phyloP scores from a whole-genome alignment of 64 coral and sea anemone species.

The Astreopora myriophthalma region DNA sequence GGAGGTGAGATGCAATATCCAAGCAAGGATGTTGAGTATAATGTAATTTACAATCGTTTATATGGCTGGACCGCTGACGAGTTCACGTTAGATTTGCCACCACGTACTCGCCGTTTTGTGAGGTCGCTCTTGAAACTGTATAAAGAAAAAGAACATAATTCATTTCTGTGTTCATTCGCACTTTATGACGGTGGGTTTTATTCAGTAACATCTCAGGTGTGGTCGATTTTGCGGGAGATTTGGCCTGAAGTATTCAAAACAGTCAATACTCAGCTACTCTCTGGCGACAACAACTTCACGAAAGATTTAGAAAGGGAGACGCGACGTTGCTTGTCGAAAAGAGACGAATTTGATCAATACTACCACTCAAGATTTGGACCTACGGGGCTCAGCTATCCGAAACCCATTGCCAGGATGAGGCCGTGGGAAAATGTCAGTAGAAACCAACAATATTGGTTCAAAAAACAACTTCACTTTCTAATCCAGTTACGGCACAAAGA shows the following conservation, averaged over 20 bases:
- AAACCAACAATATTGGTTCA: background rate
- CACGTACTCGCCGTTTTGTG: background rate
- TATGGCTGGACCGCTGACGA: background rate
- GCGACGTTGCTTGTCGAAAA: background rate
- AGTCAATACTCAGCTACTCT: background rate
- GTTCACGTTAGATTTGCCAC: background rate
- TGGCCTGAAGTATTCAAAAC: background rate
- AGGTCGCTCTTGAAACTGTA: background rate
- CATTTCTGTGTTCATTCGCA: background rate
- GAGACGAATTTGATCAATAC: background rate
- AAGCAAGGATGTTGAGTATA: background rate
- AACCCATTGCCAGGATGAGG: background rate
- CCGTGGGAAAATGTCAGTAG: no score
- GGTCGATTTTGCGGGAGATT: no score
- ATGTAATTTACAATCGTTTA: background rate
- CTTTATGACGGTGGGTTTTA: background rate
- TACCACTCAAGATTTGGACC: background rate
- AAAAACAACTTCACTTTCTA: background rate
- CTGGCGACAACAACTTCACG: background rate
- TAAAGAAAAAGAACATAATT: background rate
- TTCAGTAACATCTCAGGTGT: background rate
- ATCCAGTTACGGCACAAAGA: background rate
- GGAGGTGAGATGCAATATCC: conserved; percentile 5
- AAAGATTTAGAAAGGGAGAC: background rate
- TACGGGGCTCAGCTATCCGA: background rate